Evolutionary conservation across 2,797 vertebrate genomes (phyloP).

Genomic region (Phalloptychus januarius): DNA sequence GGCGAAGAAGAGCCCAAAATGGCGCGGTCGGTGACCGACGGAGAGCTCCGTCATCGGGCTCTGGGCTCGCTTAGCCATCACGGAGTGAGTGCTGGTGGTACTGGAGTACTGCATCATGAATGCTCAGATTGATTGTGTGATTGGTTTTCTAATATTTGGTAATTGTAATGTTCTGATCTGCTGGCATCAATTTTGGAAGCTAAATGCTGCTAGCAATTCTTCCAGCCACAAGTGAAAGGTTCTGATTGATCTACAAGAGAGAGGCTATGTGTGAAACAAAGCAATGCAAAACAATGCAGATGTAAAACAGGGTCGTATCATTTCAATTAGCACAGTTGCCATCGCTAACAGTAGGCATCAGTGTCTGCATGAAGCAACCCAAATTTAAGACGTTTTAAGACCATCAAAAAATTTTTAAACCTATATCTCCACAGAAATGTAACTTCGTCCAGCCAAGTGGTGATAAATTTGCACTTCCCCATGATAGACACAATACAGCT

Average conservation of each 20-base stretch:
- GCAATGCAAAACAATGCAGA: neutral
- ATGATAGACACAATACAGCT: too few relatives aligned
- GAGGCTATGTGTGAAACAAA: neutral
- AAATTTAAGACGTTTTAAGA: too few relatives aligned
- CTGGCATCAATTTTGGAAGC: neutral
- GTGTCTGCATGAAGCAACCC: neutral
- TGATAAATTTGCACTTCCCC: too few relatives aligned
- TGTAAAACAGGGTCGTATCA: neutral
- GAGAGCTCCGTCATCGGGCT: conserved; percentile 88
- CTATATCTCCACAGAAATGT: too few relatives aligned
- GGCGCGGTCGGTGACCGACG: conserved; percentile 90
- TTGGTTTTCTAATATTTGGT: neutral
- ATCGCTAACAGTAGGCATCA: neutral
- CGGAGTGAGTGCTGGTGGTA: conserved; percentile 84
- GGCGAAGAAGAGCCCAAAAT: conserved; percentile 84
- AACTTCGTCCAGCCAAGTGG: too few relatives aligned
- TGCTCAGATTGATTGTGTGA: neutral
- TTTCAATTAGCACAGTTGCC: neutral
- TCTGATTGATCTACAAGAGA: neutral
- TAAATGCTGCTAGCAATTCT: neutral
- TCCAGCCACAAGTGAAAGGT: neutral
- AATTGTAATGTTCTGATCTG: neutral
- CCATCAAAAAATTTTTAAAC: too few relatives aligned
- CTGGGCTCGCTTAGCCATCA: conserved; percentile 84
- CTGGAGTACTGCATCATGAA: neutral